phyloP scores from a whole-genome alignment of 64 coral and sea anemone genomes.

The Stichodactyla helianthus region DNA sequence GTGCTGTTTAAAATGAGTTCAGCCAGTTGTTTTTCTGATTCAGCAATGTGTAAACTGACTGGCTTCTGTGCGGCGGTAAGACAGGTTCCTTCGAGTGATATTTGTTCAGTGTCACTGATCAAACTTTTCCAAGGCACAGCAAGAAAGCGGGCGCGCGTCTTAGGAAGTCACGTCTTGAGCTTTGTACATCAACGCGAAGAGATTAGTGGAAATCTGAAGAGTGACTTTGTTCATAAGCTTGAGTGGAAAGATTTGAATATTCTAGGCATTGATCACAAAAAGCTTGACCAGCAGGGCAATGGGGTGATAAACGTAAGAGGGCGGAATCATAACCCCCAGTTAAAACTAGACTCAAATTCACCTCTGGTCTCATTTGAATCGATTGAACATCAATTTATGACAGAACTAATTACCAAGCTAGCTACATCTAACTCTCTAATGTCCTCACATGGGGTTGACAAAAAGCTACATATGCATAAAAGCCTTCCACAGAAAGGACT shows the following conservation, averaged over 20 bases:
- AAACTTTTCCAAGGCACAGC: constrained; percentile 72
- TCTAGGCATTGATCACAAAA: constrained; percentile 1
- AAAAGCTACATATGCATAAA: constrained; percentile 30
- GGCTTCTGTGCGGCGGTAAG: not conserved
- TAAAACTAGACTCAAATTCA: constrained; percentile 50
- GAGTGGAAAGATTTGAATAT: constrained; percentile 69
- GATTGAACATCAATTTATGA: constrained; percentile 61
- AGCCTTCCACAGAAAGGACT: constrained; percentile 28
- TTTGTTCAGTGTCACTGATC: constrained; percentile 45
- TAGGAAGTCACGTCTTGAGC: constrained; percentile 40
- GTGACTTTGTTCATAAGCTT: constrained; percentile 36
- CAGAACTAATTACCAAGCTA: constrained; percentile 61
- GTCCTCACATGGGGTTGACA: constrained; percentile 23
- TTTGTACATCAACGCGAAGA: constrained; percentile 65
- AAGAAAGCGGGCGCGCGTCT: constrained; percentile 48
- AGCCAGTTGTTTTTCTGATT: not conserved
- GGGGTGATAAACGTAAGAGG: constrained; percentile 47
- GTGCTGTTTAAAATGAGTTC: constrained; percentile 9
- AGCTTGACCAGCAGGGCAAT: constrained; percentile 21
- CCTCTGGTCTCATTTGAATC: constrained; percentile 57
- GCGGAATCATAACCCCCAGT: constrained; percentile 34
- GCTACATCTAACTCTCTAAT: constrained; percentile 72
- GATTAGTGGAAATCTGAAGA: constrained; percentile 45
- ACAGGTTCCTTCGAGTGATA: constrained; percentile 6
- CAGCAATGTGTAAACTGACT: not conserved